These are phyloP conservation scores for Lepus europaeus DNA, from an alignment of 2,113 vertebrate species.

Conservation along the genomic window DNA sequence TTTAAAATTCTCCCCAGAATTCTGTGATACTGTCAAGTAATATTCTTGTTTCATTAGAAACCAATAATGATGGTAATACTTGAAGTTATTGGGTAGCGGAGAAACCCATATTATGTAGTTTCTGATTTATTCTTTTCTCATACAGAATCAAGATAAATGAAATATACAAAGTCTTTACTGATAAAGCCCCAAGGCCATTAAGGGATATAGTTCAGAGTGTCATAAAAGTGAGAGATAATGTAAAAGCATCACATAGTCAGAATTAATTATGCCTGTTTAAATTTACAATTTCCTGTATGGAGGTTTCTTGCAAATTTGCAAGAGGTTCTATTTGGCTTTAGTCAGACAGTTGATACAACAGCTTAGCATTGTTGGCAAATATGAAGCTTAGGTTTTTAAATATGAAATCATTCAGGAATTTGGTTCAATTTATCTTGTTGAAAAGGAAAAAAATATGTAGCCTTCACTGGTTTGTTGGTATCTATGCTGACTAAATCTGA, in stretches of 20 bases:
- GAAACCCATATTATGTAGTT: conserved; percentile 23
- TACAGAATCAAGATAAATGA: conserved; percentile 48
- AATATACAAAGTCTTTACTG: conserved; percentile 46
- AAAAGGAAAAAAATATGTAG: conserved; percentile 48
- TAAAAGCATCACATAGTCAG: conserved; percentile 46
- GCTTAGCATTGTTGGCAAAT: conserved; percentile 73
- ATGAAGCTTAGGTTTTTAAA: conserved; percentile 73
- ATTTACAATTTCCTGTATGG: conserved; percentile 39
- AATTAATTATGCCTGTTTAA: conserved; percentile 2
- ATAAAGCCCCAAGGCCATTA: not conserved
- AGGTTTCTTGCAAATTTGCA: conserved; percentile 69
- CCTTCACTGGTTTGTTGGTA: conserved; percentile 52
- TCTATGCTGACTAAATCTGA: conserved; percentile 60
- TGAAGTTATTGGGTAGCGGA: conserved; percentile 63
- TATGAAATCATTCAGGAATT: conserved; percentile 65
- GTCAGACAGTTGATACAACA: conserved; percentile 60
- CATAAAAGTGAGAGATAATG: conserved; percentile 39
- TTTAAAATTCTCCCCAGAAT: conserved; percentile 59
- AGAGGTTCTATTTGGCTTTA: conserved; percentile 69
- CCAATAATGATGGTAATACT: conserved; percentile 36
- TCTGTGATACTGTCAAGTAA: conserved; percentile 60
- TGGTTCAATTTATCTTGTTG: conserved; percentile 71
- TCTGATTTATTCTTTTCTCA: conserved; percentile 53
- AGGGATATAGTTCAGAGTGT: conserved; percentile 37
- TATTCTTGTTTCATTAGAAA: conserved; percentile 67